Evolutionary conservation across 2,888 invertebrate genomes (phyloP), one percentile per base, ranked within the genome.

Genomic region (Xestia xanthographa): DNA sequence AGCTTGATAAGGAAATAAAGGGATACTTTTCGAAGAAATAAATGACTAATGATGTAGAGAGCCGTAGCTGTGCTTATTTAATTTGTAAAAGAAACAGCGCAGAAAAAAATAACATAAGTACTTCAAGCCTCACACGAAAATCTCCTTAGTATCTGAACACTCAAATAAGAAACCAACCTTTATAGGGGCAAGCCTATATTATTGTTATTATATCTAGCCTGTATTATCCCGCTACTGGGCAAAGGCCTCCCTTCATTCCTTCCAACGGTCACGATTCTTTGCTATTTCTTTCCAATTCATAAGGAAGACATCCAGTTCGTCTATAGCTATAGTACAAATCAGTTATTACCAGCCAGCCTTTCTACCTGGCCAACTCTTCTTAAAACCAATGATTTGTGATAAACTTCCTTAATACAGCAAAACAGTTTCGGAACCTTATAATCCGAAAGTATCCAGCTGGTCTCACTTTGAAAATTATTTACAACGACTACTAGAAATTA

Each of bases 401-500:
- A 56, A 80, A 79, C 41, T 58, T 79, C 80, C 56, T 22, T 71
- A 70, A 70, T 71, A 70, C 53, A 11, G 12, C 48, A 17, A 79
- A 62, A 53, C 81, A 43, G 53, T 83, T 66, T 48, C 22, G 1
- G 60, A 29, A 38, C 38, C 50, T 77, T 56, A 68, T 81, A 79
- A 83, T 73, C 83, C 79, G 3, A 58, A 79, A 71, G 70, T 75
- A 84, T 69, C 72, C 77, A 80, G 68, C 75, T 72, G 77, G 70
- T 66, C 41, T 66, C 45, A 77, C 66, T 78, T 74, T 69, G 67
- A 66, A 77, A 71, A 71, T 77, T 75, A 86, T 75, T 84, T 75
- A 77, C 75, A 77, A 76, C 66, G 74, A 80, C 78, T 86, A 78
- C 67, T 80, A 79, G 69, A 78, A 86, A 83, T 84, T 80, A 86